Conservation (phyloP, 2,888 invertebrate genomes). For the Acronicta psi region DNA sequence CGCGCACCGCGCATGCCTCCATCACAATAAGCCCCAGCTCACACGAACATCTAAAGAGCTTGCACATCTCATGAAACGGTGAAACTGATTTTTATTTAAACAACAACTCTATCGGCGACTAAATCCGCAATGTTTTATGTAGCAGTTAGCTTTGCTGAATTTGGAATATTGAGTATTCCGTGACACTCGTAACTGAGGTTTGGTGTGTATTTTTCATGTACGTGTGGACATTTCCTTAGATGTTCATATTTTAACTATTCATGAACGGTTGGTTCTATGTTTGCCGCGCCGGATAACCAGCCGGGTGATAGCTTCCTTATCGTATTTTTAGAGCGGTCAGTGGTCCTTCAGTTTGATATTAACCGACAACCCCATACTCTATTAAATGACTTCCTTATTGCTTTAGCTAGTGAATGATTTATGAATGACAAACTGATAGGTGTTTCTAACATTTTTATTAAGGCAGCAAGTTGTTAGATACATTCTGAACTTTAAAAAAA, state of each 20-base stretch:
- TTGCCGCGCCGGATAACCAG: slow-evolving; percentile 73
- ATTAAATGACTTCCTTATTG: slow-evolving; percentile 22
- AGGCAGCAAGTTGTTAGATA: slow-evolving; percentile 8
- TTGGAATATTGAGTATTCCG: slow-evolving; percentile 54
- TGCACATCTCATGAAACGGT: slow-evolving; percentile 72
- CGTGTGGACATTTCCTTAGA: slow-evolving; percentile 63
- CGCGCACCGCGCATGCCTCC: slow-evolving; percentile 82
- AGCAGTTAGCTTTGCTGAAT: slow-evolving; percentile 54
- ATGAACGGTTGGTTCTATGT: slow-evolving; percentile 73
- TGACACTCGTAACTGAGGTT: slow-evolving; percentile 33
- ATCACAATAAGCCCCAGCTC: slow-evolving; percentile 78
- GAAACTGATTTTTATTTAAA: slow-evolving; percentile 78
- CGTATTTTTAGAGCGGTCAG: slow-evolving; percentile 70
- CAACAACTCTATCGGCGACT: slow-evolving; percentile 67
- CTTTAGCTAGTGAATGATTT: slow-evolving; percentile 24
- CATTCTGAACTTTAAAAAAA: not conserved
- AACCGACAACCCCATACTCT: slow-evolving; percentile 30
- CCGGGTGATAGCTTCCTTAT: slow-evolving; percentile 74
- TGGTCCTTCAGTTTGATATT: slow-evolving; percentile 48
- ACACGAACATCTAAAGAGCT: slow-evolving; percentile 76
- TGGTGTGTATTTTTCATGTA: slow-evolving; percentile 37
- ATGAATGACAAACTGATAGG: slow-evolving; percentile 19
- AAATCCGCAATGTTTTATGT: slow-evolving; percentile 56
- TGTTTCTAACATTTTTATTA: slow-evolving; percentile 26
- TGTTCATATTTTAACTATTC: slow-evolving; percentile 77